Evolutionary conservation across 1,140 invertebrate genomes (phyloP).

Genomic region (Colletes gigas): DNA sequence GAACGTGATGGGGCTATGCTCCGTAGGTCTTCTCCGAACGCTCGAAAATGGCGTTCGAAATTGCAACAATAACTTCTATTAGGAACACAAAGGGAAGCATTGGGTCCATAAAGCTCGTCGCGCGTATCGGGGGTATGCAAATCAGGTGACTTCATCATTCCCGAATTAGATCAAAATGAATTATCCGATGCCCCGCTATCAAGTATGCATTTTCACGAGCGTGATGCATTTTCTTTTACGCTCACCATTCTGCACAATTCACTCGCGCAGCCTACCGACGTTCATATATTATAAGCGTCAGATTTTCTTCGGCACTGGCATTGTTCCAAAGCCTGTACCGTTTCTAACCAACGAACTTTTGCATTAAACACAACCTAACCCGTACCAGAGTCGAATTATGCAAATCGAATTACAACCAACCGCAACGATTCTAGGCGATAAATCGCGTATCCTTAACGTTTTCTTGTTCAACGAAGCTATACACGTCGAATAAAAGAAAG

Average conservation of each 20-base stretch:
- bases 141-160: slow-evolving; percentile 29
- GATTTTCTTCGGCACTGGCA: slow-evolving; percentile 55
- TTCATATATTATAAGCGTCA: slow-evolving; percentile 51
- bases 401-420: neutral
- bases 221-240: slow-evolving; percentile 40
- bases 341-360: slow-evolving; percentile 52
- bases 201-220: slow-evolving; percentile 35
- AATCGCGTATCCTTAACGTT: neutral
- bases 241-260: slow-evolving; percentile 29
- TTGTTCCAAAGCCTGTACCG: slow-evolving; percentile 51
- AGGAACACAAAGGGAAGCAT: neutral
- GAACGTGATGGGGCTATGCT: neutral
- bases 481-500: too few relatives aligned
- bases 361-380: slow-evolving; percentile 1
- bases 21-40: neutral
- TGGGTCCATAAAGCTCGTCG: neutral
- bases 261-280: slow-evolving; percentile 6
- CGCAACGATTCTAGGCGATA: neutral
- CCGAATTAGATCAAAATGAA: slow-evolving; percentile 41
- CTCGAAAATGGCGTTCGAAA: neutral
- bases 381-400: neutral
- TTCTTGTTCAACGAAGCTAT: too few relatives aligned
- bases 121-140: neutral
- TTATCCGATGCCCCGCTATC: slow-evolving; percentile 27
- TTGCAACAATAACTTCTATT: neutral